Evolutionary conservation across 2,797 vertebrate species (phyloP).

Genomic region (Psittacula echo): DNA sequence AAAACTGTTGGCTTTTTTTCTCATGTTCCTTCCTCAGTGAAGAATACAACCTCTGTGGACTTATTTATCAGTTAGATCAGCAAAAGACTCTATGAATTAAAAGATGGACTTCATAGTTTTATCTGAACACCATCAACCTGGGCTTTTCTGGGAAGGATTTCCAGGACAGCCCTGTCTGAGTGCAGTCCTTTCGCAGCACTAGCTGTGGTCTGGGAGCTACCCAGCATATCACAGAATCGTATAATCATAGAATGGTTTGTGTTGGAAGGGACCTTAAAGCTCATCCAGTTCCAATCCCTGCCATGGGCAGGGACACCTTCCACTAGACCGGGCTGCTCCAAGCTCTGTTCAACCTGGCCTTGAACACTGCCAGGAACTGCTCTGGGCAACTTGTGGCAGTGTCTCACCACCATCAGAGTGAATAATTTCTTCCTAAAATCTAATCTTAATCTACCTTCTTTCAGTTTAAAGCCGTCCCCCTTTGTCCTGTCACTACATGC

Average conservation of each 20-base stretch:
- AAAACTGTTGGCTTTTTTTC: neutral
- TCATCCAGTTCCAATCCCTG: neutral
- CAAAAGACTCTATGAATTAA: neutral
- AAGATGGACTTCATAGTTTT: neutral
- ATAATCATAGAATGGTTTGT: neutral
- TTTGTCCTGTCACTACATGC: neutral
- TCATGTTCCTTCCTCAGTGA: neutral
- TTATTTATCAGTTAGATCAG: neutral
- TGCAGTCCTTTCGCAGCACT: neutral
- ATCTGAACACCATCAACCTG: neutral
- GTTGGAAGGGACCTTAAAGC: too few relatives aligned
- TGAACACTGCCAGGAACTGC: neutral
- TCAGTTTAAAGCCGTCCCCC: neutral
- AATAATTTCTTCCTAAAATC: neutral
- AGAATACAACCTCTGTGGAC: neutral
- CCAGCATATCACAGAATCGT: neutral
- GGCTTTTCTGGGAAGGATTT: neutral
- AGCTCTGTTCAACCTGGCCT: neutral
- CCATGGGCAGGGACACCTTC: neutral
- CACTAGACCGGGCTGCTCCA: neutral
- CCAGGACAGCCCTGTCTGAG: neutral
- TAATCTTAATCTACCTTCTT: neutral
- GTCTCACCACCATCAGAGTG: neutral
- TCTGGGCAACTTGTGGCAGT: neutral
- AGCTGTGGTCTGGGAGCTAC: neutral